Evolutionary conservation across 2,888 invertebrate genomes (phyloP), one percentile per base, ranked within the genome.

Genomic region (Harmothoe impar): DNA sequence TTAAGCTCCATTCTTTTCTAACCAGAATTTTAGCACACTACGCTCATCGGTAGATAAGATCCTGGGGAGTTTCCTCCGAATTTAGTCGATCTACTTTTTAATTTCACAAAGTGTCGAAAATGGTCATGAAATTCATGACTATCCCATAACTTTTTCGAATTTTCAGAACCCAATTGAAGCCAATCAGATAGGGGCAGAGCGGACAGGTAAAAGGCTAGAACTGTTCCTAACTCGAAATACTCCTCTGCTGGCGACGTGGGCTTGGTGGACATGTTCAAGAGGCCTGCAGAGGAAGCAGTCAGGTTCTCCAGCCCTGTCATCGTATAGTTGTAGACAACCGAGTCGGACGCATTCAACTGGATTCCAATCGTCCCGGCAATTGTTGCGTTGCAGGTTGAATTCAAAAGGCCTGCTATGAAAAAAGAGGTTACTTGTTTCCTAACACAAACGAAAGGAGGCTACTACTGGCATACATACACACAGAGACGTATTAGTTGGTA

Each of bases 361-460:
- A 62, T 20, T n/a, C 23, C 20, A n/a, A 15, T 15, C 62, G 62
- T 62, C 62, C 62, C 23, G 62, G 23, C 10, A 12, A 62, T 20
- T 15, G 62, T 62, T 20, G 62, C 25, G 23, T 62, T 62, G 62
- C 25, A 62, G 62, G 62, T 62, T 62, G 62, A 62, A 62, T 62
- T 62, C 62, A 62, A 62, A 62, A 12, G 62, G 62, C 62, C 62
- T 62, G 62, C 62, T 62, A 62, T 62, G 62, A 62, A 62, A 62
- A 62, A 62, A 62, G 62, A 62, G 15, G 62, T 62, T 62, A 62
- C 23, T 62, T n/a, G 20, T n/a, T 62, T 20, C 62, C 62, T 62
- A 62, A 20, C 62, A 62, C 62, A 62, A n/a, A 3, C 3, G n/a
- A 20, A 62, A 62, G 43, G 43, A 43, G 10, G 43, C 43, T 43